Base-by-base conservation (phyloP, 2,888 invertebrate genomes). In the Pristionchus maxplancki region DNA sequence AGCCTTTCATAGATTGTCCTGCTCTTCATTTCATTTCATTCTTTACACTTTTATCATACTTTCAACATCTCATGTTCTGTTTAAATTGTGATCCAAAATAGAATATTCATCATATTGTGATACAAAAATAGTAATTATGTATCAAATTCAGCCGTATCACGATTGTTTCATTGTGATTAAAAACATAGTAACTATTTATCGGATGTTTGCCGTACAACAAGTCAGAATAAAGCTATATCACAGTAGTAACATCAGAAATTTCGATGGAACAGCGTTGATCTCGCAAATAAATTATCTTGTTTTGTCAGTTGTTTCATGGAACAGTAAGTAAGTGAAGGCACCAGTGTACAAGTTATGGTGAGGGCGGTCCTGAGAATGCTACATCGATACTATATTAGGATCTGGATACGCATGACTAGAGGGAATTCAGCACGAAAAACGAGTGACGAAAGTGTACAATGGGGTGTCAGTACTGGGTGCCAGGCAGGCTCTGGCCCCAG, bases 311-410 rank as follows among this genome's bases (percentile, higher is more conserved):
- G 44, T 31, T 15, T 24, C n/a, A 78, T 44, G 13, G n/a, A 82
- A 24, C 1, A 24, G 82, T 82, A 50, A 82, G 82, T 82, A 50
- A 50, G 82, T n/a, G 28, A 74, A 34, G n/a, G 50, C 82, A 82
- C 82, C 82, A 82, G 50, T 50, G 82, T 82, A 31, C 34, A n/a
- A 82, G 74, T 40, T 37, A 40, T 74, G 40, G 34, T 74, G 74
- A 40, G 40, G 28, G 11, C 11, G 20, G 62, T 62, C 28, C 24
- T 24, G 50, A 50, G 50, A 62, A 62, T 62, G 50, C 50, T 62
- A 62, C 24, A 28, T 28, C 28, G 28, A 62, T 62, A 62, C 50
- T 50, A 62, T 62, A 62, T 62, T 62, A 62, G 24, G 11, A 62
- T 62, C 24, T 62, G 5, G 11, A 62, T 62, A 62, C n/a, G 6